These are phyloP conservation scores for Drosophila algonquin DNA, from an alignment of 2,888 invertebrate species.

Conservation along the genomic window DNA sequence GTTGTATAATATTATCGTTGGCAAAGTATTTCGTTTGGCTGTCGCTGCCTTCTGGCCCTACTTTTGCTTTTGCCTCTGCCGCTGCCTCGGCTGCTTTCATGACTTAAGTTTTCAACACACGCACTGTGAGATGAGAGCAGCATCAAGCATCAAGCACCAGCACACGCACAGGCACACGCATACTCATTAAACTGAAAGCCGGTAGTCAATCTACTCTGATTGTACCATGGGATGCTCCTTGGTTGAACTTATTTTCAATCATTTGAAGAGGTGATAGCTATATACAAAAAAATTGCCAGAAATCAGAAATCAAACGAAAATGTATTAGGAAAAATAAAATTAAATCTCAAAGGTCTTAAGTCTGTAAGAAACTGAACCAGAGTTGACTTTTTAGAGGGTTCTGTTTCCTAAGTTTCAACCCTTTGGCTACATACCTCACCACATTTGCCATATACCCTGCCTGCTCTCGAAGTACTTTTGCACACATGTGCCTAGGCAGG, in stretches of 20 bases:
- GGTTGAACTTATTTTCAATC: background rate
- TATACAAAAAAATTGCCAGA: too few species aligned
- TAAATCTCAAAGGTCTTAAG: too few species aligned
- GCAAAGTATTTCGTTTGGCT: constrained; percentile 45
- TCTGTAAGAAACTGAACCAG: too few species aligned
- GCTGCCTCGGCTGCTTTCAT: constrained; percentile 46
- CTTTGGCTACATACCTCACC: too few species aligned
- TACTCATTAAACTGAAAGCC: constrained; percentile 55
- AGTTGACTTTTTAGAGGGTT: too few species aligned
- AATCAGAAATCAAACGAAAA: background rate
- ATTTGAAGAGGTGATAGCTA: too few species aligned
- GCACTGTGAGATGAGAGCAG: constrained; percentile 24
- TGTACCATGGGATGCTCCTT: background rate
- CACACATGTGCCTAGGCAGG: constrained; percentile 45
- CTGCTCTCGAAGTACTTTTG: background rate
- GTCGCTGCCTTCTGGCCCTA: constrained; percentile 19
- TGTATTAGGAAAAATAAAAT: too few species aligned
- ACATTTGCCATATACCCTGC: background rate
- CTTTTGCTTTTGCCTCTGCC: constrained; percentile 31
- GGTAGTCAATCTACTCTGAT: background rate
- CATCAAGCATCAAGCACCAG: constrained; percentile 15
- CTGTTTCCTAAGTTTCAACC: too few species aligned
- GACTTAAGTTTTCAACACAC: constrained; percentile 73
- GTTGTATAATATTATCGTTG: constrained; percentile 44
- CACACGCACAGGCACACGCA: constrained; percentile 16